phyloP scores from a whole-genome alignment of 2,888 invertebrate species.

The Ischnus inquisitorius region DNA sequence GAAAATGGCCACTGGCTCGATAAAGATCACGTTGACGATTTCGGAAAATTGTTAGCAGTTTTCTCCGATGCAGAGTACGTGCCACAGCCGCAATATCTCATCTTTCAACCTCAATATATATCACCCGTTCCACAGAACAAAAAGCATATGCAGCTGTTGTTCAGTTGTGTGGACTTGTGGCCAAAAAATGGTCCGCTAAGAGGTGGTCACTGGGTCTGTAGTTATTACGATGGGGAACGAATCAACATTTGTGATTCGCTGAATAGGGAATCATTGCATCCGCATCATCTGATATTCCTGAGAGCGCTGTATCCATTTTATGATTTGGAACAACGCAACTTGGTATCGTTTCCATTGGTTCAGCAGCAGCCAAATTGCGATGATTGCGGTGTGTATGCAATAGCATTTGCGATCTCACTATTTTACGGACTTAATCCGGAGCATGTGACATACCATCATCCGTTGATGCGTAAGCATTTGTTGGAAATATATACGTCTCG shows the following conservation, averaged over 20 bases:
- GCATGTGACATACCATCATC: constrained; percentile 24
- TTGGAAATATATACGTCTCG: constrained; percentile 40
- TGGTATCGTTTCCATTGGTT: constrained; percentile 52
- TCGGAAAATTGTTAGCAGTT: neutral
- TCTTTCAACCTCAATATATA: neutral
- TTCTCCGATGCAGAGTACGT: neutral
- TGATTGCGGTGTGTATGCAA: constrained; percentile 57
- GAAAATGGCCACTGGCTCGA: neutral
- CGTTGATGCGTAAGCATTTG: constrained; percentile 59
- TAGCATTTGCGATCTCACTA: constrained; percentile 57
- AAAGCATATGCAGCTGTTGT: constrained; percentile 66
- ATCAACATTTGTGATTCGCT: constrained; percentile 63
- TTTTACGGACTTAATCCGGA: constrained; percentile 39
- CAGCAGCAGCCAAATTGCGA: constrained; percentile 47
- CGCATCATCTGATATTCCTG: constrained; percentile 53
- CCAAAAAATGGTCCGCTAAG: neutral
- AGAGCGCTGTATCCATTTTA: constrained; percentile 54
- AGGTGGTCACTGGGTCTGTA: constrained; percentile 62
- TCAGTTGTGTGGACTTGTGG: constrained; percentile 44
- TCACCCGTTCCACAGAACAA: constrained; percentile 3
- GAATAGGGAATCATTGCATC: constrained; percentile 20
- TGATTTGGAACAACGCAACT: constrained; percentile 11
- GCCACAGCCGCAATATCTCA: neutral
- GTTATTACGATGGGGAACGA: constrained; percentile 52
- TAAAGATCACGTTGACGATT: neutral